Evolutionary conservation across 2,113 vertebrate species (phyloP), one percentile per base, ranked within the genome.

Genomic region (Macaca mulatta): DNA sequence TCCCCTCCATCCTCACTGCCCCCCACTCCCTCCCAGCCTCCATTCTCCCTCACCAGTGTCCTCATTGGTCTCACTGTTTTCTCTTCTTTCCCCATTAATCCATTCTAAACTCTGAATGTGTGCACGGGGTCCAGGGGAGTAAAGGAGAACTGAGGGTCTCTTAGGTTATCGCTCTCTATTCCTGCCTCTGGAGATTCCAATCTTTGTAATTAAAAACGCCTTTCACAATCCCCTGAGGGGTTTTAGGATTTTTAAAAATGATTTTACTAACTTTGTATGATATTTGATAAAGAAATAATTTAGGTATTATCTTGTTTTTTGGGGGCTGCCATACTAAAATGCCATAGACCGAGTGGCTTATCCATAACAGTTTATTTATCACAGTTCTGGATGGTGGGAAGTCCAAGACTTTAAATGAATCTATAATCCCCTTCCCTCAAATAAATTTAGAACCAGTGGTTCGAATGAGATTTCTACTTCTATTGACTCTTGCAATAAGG

Each of bases 91-190:
- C 8, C 43, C 52, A 16, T 25, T 7, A 38, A 6, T 50, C 72
- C 55, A 45, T n/a, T 74, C 59, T 40, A 32, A 40, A n/a, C 81
- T n/a, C 14, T 5, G 32, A 25, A 77, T 1, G 35, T 5, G 8
- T 55, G 25, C 5, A 1, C 2, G 2, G 14, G 5, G 12, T 23
- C 5, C 8, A 0, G 25, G 38, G 4, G 32, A n/a, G 18, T 10
- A 57, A 57, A 27, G 40, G 8, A 67, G 14, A 38, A n/a, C 2
- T 18, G 16, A 40, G 38, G 17, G 3, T 5, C 14, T 14, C 78
- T 30, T n/a, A n/a, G 6, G 13, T 1, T 9, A 20, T 2, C 1
- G 0, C 20, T 7, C 48, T 55, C 35, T 10, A 0, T 30, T 9
- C 48, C 17, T 22, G 3, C 14, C 6, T 12, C 0, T 3, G 64